These are phyloP conservation scores for Venturia canescens DNA, from an alignment of 1,140 invertebrate genomes.

Conservation along the genomic window DNA sequence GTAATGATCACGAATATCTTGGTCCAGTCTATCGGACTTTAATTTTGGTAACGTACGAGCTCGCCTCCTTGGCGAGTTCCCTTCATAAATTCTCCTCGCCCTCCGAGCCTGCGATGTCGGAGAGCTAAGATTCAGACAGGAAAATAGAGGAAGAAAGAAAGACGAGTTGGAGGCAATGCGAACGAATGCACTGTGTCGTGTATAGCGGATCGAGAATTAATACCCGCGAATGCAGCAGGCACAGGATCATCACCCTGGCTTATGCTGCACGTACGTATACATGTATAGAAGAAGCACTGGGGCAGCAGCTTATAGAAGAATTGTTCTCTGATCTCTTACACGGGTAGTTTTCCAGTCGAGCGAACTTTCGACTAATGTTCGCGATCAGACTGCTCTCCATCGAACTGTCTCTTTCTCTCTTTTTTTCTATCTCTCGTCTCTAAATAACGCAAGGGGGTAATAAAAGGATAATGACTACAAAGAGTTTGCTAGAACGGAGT, in stretches of 20 bases:
- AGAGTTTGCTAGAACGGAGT: conserved; percentile 47
- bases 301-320: conserved; percentile 23
- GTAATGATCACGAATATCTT: background rate
- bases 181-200: conserved; percentile 38
- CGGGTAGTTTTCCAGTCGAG: conserved; percentile 66
- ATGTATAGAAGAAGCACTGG: too few species aligned
- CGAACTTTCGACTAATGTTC: conserved; percentile 61
- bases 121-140: background rate
- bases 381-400: conserved; percentile 34
- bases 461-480: conserved; percentile 69
- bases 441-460: conserved; percentile 66
- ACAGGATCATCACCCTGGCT: conserved; percentile 32
- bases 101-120: background rate
- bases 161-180: background rate
- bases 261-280: background rate
- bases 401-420: conserved; percentile 17
- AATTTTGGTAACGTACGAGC: background rate
- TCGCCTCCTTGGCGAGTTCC: background rate
- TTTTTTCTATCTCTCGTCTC: conserved; percentile 56
- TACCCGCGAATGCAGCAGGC: conserved; percentile 4
- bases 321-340: conserved; percentile 18
- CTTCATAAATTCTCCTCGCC: background rate
- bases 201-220: conserved; percentile 38
- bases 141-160: conserved; percentile 1
- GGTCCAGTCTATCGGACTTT: conserved; percentile 1